Conservation (phyloP, 2,113 vertebrate genomes). For the Corythornis vintsioides region DNA sequence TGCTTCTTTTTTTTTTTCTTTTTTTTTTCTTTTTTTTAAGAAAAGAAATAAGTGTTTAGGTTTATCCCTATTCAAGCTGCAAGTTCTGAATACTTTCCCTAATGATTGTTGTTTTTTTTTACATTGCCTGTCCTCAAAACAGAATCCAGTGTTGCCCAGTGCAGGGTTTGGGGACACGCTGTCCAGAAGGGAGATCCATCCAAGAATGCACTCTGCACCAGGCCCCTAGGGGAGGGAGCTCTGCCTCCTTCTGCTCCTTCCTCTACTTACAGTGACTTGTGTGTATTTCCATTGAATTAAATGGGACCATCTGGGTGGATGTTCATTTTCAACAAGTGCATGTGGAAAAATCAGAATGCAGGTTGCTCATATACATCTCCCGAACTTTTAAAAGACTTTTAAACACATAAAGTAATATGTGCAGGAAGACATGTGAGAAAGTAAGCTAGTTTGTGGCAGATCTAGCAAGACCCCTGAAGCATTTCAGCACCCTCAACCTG, state of each 20-base stretch:
- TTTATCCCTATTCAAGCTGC: background rate
- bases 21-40: background rate
- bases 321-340: background rate
- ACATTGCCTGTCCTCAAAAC: background rate
- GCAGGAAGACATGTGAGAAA: background rate
- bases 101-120: background rate
- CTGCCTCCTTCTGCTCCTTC: background rate
- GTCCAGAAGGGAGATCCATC: background rate
- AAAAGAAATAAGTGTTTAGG: background rate
- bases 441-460: background rate
- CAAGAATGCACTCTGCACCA: background rate
- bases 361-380: background rate
- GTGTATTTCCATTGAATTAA: background rate
- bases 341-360: background rate
- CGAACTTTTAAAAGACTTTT: background rate
- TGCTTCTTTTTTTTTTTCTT: background rate
- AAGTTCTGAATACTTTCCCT: background rate
- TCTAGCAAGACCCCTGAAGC: background rate
- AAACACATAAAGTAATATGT: too few species aligned
- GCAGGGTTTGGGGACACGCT: background rate
- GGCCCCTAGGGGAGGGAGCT: background rate
- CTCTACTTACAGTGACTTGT: background rate
- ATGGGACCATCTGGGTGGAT: background rate
- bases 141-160: background rate
- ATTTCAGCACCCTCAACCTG: background rate